phyloP scores from a whole-genome alignment of 2,797 vertebrate species.

The Falco novaeseelandiae region DNA sequence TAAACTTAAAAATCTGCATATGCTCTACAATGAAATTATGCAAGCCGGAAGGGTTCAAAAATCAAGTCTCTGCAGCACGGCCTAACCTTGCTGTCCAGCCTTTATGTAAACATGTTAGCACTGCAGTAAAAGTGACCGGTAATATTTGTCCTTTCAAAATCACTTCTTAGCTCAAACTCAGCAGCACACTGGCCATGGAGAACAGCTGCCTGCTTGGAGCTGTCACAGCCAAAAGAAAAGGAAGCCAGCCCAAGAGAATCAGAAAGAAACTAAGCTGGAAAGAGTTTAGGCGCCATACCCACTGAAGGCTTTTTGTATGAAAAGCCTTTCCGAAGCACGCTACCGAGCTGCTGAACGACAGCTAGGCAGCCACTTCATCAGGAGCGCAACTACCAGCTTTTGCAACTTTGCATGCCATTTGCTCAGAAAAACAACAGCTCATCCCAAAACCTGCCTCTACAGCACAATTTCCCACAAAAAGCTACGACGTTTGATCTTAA shows the following conservation, averaged over 20 bases:
- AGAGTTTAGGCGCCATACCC: background rate
- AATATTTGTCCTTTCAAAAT: background rate
- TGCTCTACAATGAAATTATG: background rate
- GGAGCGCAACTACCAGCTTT: accelerated
- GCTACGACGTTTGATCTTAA: background rate
- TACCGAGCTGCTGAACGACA: background rate
- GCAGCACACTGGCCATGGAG: background rate
- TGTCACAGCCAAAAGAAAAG: background rate
- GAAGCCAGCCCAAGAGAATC: background rate
- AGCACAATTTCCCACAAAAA: background rate
- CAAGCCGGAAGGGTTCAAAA: background rate
- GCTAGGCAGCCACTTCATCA: background rate
- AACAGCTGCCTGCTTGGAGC: too few relatives aligned
- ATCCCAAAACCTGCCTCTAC: background rate
- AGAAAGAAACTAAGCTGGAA: background rate
- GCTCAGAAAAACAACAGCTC: background rate
- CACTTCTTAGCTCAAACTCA: background rate
- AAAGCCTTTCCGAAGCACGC: background rate
- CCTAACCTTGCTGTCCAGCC: background rate
- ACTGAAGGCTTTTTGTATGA: accelerated
- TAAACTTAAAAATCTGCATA: background rate
- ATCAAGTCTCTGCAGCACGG: background rate
- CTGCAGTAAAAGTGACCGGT: background rate
- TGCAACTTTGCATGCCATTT: background rate
- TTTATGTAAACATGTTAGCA: accelerated